Base-by-base conservation (phyloP, 2,113 vertebrate genomes). In the Cepphus grylle region DNA sequence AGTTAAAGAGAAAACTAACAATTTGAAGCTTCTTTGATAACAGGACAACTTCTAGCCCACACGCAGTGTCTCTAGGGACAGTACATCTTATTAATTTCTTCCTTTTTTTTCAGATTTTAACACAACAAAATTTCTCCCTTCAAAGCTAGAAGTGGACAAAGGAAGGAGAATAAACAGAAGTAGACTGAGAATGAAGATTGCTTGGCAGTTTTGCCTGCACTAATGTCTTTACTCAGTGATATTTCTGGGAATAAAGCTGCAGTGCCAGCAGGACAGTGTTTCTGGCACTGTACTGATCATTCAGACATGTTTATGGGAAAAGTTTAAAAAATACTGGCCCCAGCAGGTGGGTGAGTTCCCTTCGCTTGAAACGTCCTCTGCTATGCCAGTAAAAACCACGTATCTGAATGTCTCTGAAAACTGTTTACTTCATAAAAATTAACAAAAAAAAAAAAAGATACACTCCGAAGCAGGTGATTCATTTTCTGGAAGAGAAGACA, bases 281-380 rank as follows among this genome's bases (percentile, higher is more conserved):
- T 93, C 86, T 93, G 92, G 93, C 66, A 95, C 88, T 43, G 63
- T 56, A 93, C 70, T 94, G 77, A 88, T 93, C 86, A 88, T 56
- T 84, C 91, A 95, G 77, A 94, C 12, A 5, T 42, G 56, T 45
- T 96, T 96, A 90, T 90, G 91, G 56, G 72, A 95, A 93, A 82
- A 79, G 32, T 63, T 58, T 81, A 91, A 84, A 90, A 97, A 96
- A 84, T 42, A 49, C 38, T 50, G 43, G 50, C 55, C 47, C 25
- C 23, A 88, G 42, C 27, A 86, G 81, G 69, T 94, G 76, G 86
- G 52, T 18, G 87, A 93, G 73, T 47, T 65, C 38, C 27, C 59
- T 89, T 66, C 12, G 18, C 38, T 90, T 66, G 82, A 94, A 89
- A 93, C 12, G 12, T 79, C 82, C 66, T 86, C 12, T 78, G 70